phyloP scores from a whole-genome alignment of 2,113 vertebrate genomes.

The Oenanthe melanoleuca region DNA sequence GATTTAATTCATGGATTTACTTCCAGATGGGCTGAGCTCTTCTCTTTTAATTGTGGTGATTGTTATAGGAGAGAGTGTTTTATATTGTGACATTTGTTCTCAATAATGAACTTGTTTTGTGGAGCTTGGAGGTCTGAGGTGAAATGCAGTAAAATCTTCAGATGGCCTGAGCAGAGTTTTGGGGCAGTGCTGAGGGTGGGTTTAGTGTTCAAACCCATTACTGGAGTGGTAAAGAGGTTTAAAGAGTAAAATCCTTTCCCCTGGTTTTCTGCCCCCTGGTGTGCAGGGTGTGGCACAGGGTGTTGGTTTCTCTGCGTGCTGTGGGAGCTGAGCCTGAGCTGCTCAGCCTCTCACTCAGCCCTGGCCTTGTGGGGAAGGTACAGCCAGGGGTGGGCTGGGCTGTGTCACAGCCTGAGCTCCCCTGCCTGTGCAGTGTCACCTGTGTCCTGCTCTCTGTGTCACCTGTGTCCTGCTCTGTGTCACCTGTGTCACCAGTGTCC shows the following conservation, averaged over 20 bases:
- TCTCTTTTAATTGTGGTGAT: neutral
- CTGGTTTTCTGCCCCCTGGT: rapidly evolving
- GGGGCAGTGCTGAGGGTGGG: neutral
- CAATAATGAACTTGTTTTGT: rapidly evolving
- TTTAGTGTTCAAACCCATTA: too few relatives aligned
- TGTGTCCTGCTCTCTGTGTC: too few relatives aligned
- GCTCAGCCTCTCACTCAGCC: neutral
- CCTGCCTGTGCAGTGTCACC: neutral
- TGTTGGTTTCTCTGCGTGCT: rapidly evolving
- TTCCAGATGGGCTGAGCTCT: neutral
- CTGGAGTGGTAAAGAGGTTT: too few relatives aligned
- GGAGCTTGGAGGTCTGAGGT: neutral
- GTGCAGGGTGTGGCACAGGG: neutral
- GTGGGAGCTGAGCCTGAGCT: neutral
- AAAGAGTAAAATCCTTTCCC: neutral
- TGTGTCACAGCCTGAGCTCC: too few relatives aligned
- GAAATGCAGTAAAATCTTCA: neutral
- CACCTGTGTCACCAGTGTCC: too few relatives aligned
- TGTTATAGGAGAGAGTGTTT: neutral
- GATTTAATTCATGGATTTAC: neutral
- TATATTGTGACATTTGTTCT: neutral
- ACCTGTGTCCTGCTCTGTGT: too few relatives aligned
- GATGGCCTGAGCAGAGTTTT: rapidly evolving
- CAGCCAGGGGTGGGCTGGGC: rapidly evolving
- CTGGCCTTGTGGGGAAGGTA: too few relatives aligned